Base-by-base conservation (phyloP, 2,797 vertebrate species). In the Coranthus polyacanthus region DNA sequence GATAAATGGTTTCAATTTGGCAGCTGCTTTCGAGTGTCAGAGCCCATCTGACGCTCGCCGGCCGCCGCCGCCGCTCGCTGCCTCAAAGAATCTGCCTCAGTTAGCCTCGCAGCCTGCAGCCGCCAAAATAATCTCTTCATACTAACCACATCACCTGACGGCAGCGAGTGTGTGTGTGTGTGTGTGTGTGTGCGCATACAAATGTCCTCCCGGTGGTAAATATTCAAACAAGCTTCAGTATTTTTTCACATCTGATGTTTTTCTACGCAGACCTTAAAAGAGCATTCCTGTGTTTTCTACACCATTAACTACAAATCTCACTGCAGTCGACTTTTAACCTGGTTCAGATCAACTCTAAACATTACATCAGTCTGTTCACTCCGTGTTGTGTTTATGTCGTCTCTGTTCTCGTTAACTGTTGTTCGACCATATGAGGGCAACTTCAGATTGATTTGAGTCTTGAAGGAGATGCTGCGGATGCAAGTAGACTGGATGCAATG, bases 1-100 rank as follows among this genome's bases (percentile, higher is more conserved):
- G 95, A 95, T 95, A 93, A 95, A 95, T 95, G 94, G 93, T 92
- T 94, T 92, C 95, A 95, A 95, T 95, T 95, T 95, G 93, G 92
- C 87, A 87, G 79, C 92, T 89, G 92, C 89, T 93, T 94, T 91
- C 76, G 81, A 89, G 91, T 92, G 94, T 95, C 95, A 92, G 81
- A 82, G 84, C 68, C 86, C 88, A 93, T 94, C 93, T 88, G 83
- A 89, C 36, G 81, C 84, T 64, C 56, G 75, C 78, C 64, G 70
- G 68, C 76, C 69, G 58, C 84, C 67, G 60, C 78, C 69, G 70
- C 87, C 67, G 83, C 75, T 51, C 64, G 81, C 92, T 84, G 93
- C 89, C 93, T 73, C 70, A 61, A 83, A 82, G 88, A 90, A 92
- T 94, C 92, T 92, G 90, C 85, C 78, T 90, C 92, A 89, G 87